Conservation (phyloP, 2,113 vertebrate species). For the Callipepla californica region DNA sequence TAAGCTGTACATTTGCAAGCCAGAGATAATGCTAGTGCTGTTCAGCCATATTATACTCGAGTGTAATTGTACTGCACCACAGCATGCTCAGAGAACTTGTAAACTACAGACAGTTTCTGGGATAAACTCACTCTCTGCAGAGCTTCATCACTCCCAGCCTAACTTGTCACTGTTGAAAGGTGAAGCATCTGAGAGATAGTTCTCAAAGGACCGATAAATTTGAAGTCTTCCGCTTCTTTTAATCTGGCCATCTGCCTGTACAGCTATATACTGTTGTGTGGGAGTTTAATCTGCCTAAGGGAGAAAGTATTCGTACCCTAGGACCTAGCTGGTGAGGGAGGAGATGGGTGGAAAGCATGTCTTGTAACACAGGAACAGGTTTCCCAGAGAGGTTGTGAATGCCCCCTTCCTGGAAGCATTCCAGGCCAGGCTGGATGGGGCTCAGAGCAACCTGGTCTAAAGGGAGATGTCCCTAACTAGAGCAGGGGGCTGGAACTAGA, state of each 20-base stretch:
- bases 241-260: background rate
- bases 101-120: background rate
- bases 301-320: background rate
- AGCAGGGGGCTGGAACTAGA: no score
- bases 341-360: background rate
- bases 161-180: background rate
- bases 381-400: no score
- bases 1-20: background rate
- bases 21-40: background rate
- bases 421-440: no score
- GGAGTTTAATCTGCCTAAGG: background rate
- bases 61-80: background rate
- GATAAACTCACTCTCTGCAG: background rate
- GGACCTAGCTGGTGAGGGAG: background rate
- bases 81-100: background rate
- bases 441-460: no score
- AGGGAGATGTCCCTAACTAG: no score
- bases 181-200: background rate
- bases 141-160: background rate
- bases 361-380: background rate
- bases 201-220: background rate
- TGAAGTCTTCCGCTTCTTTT: background rate
- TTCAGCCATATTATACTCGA: background rate
- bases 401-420: no score
- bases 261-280: background rate